Evolutionary conservation across 2,888 invertebrate species (phyloP).

Genomic region (Tetragonula carbonaria): DNA sequence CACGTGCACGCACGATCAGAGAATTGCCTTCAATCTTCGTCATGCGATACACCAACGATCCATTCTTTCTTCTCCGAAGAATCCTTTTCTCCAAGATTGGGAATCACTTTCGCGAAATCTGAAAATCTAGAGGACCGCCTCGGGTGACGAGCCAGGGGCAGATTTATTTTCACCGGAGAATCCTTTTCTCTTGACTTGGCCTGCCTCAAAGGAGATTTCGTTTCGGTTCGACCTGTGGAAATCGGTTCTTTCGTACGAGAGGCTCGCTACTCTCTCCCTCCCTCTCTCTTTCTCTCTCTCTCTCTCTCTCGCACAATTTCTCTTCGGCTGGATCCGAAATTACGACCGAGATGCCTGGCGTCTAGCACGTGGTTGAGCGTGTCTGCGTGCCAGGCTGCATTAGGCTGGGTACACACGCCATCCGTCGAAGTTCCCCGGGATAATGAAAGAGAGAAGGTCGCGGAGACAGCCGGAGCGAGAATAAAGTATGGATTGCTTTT

Average conservation of each 20-base stretch:
- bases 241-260: conserved; percentile 31
- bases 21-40: background rate
- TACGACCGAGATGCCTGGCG: conserved; percentile 38
- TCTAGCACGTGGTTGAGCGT: conserved; percentile 20
- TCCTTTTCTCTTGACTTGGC: conserved; percentile 27
- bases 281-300: background rate
- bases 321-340: conserved; percentile 33
- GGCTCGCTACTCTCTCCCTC: conserved; percentile 9
- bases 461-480: conserved; percentile 65
- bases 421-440: conserved; percentile 68
- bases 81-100: conserved; percentile 45
- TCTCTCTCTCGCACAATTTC: background rate
- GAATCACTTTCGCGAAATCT: conserved; percentile 59
- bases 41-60: conserved; percentile 26
- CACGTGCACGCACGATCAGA: background rate
- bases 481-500: conserved; percentile 79
- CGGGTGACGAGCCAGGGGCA: conserved; percentile 38
- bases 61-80: background rate
- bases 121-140: conserved; percentile 27
- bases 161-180: conserved; percentile 58
- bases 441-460: conserved; percentile 70
- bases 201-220: conserved; percentile 46
- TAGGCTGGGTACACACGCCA: conserved; percentile 68
- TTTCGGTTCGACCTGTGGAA: conserved; percentile 43
- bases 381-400: conserved; percentile 58